Percentiles rank a stretch among this genome's conserved stretches.
Conservation (phyloP, 1,140 invertebrate species). For the Heterodera schachtii region DNA sequence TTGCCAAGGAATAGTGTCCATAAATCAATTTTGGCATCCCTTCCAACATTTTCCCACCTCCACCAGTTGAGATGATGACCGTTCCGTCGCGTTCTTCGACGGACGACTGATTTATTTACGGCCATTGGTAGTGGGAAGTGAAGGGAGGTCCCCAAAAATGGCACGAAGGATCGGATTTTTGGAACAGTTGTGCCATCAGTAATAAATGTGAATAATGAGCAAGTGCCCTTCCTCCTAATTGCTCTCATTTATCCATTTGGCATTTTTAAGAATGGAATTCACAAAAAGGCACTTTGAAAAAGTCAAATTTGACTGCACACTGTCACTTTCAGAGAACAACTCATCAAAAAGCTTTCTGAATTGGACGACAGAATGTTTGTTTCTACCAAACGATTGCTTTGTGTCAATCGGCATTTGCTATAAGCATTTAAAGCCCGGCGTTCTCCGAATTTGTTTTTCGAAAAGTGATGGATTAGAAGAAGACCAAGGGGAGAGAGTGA, state of each 20-base stretch:
- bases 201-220: background rate
- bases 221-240: background rate
- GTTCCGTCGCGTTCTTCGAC: background rate
- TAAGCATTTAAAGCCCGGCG: background rate
- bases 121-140: background rate
- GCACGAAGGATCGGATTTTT: background rate
- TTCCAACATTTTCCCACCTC: background rate
- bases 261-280: background rate
- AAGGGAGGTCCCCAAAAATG: background rate
- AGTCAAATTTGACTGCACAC: background rate
- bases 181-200: background rate
- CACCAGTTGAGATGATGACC: background rate
- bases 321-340: background rate
- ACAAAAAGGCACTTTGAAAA: background rate
- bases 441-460: background rate
- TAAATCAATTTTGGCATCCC: slow-evolving; percentile 11
- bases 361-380: background rate
- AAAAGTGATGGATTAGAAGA: background rate
- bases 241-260: background rate
- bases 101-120: slow-evolving; percentile 13
- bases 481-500: background rate
- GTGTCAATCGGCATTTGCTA: background rate
- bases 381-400: background rate
- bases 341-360: background rate
- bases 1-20: slow-evolving; percentile 6